Evolutionary conservation across 1,140 invertebrate genomes (phyloP).

Genomic region (Drosophila fuyamai): DNA sequence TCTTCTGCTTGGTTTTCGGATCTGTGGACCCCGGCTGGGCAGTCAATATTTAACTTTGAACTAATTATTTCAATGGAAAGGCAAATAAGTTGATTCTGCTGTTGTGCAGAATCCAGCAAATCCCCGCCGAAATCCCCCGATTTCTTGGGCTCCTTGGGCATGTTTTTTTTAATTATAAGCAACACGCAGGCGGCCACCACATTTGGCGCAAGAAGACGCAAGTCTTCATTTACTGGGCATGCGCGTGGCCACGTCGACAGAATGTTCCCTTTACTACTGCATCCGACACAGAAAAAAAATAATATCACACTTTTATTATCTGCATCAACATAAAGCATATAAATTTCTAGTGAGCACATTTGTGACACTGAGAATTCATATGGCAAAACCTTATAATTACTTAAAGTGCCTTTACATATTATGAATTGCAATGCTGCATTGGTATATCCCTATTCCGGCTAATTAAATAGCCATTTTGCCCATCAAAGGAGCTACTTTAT

Average conservation of each 20-base stretch:
- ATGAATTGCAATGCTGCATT: too few species aligned
- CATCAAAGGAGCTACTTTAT: too few species aligned
- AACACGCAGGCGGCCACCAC: slow-evolving; percentile 75
- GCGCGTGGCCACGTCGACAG: slow-evolving; percentile 71
- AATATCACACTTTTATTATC: too few species aligned
- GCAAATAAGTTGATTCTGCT: slow-evolving; percentile 79
- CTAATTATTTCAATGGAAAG: slow-evolving; percentile 85
- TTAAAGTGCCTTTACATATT: too few species aligned
- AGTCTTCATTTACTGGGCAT: slow-evolving; percentile 64
- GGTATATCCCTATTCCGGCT: too few species aligned
- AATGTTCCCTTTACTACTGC: slow-evolving; percentile 3
- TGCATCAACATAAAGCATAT: too few species aligned
- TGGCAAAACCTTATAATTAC: too few species aligned
- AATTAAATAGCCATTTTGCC: neutral
- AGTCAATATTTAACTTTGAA: slow-evolving; percentile 84
- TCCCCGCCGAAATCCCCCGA: neutral
- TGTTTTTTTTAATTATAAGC: slow-evolving; percentile 84
- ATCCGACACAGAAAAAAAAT: slow-evolving; percentile 10
- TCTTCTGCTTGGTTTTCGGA: neutral
- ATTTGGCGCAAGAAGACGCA: slow-evolving; percentile 23
- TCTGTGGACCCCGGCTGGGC: slow-evolving; percentile 14
- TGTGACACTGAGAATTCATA: too few species aligned
- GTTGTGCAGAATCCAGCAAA: slow-evolving; percentile 17
- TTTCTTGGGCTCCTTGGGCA: slow-evolving; percentile 41
- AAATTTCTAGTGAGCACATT: too few species aligned